These are phyloP conservation scores for Phylloscopus trochilus DNA, from an alignment of 2,113 vertebrate genomes.

Conservation along the genomic window DNA sequence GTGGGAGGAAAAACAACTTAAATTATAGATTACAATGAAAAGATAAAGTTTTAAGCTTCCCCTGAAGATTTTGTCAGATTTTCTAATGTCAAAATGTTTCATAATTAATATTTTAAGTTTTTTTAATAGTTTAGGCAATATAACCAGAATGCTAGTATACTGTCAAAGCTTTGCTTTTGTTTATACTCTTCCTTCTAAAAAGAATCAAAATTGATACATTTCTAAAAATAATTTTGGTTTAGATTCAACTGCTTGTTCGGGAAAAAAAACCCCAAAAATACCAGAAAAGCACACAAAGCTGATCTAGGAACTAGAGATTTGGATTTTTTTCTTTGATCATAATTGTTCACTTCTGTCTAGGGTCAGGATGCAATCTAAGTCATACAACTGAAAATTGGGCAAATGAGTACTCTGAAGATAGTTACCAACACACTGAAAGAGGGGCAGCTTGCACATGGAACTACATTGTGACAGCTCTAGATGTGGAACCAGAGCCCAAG, in stretches of 20 bases:
- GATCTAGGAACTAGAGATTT: background rate
- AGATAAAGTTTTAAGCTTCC: background rate
- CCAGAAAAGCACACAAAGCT: background rate
- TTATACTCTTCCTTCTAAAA: background rate
- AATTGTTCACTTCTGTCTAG: background rate
- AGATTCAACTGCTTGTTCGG: background rate
- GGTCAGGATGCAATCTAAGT: background rate
- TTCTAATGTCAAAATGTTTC: background rate
- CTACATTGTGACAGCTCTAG: background rate
- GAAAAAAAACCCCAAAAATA: background rate
- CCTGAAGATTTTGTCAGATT: background rate
- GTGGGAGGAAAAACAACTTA: conserved; percentile 9
- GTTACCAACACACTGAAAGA: background rate
- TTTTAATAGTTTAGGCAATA: background rate
- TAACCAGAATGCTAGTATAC: background rate
- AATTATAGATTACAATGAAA: conserved; percentile 47
- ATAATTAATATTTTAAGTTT: background rate
- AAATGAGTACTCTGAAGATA: background rate
- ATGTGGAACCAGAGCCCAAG: background rate
- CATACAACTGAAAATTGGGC: background rate
- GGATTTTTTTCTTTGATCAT: background rate
- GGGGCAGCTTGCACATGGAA: background rate
- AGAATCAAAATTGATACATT: background rate
- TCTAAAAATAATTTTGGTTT: background rate
- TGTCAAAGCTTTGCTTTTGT: background rate